Percentiles rank a stretch among this genome's conserved stretches.
phyloP scores from a whole-genome alignment of 2,888 invertebrate genomes.

The Bimastos eiseni region DNA sequence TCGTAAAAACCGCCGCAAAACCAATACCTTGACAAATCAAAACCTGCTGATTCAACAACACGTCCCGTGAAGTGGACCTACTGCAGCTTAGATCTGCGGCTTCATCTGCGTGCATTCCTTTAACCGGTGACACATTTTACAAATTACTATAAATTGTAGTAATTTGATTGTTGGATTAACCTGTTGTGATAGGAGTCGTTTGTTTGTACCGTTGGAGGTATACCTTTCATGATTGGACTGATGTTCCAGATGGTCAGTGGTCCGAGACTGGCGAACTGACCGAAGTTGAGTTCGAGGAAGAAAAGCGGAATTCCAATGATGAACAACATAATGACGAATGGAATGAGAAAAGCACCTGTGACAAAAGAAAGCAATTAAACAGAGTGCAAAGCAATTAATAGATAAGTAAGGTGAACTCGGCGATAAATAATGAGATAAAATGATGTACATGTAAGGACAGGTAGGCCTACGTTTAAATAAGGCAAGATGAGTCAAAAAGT shows the following conservation, averaged over 20 bases:
- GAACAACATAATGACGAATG: constrained; percentile 41
- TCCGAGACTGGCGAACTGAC: constrained; percentile 47
- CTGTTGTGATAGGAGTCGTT: background rate
- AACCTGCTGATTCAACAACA: background rate
- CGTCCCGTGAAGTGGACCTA: too few species aligned
- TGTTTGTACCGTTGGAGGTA: background rate
- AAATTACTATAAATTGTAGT: background rate
- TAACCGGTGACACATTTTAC: background rate
- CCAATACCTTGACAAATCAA: constrained; percentile 55
- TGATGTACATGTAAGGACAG: too few species aligned
- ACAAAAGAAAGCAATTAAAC: background rate
- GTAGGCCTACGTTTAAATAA: too few species aligned
- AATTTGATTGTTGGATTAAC: background rate
- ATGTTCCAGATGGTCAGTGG: constrained; percentile 52
- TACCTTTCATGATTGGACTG: constrained; percentile 54
- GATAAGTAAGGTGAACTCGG: too few species aligned
- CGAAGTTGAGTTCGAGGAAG: constrained; percentile 45
- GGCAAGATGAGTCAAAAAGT: too few species aligned
- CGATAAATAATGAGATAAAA: too few species aligned
- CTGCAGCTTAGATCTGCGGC: too few species aligned
- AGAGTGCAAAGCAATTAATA: too few species aligned
- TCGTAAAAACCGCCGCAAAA: constrained; percentile 58
- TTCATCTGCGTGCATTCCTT: too few species aligned
- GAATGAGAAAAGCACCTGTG: constrained; percentile 40
- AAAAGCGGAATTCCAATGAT: constrained; percentile 53